Evolutionary conservation across 92 coral and sea anemone genomes (phyloP).

Genomic region (Umimayanthus chanpuru): DNA sequence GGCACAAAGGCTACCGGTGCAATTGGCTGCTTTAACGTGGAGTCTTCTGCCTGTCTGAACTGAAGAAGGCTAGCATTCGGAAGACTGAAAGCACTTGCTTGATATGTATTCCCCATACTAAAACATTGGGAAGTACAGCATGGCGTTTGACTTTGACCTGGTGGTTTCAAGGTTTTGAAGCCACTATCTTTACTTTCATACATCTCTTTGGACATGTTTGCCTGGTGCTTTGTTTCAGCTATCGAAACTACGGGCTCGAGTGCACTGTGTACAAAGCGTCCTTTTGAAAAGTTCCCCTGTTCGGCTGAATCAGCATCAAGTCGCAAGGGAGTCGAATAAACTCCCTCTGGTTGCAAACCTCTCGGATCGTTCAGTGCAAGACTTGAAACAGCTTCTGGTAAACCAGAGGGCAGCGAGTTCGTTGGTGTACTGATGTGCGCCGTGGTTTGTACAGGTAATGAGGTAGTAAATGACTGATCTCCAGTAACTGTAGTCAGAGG

Average conservation of each 20-base stretch:
- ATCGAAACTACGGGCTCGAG: background rate
- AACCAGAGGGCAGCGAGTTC: background rate
- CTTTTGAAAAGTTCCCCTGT: background rate
- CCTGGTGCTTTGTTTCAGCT: conserved; percentile 5
- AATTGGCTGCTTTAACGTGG: conserved; percentile 12
- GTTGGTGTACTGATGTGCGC: background rate
- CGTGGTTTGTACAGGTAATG: background rate
- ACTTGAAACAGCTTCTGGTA: background rate
- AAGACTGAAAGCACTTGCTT: background rate
- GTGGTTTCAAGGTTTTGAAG: background rate
- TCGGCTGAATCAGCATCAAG: background rate
- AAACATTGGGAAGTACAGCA: background rate
- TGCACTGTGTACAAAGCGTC: background rate
- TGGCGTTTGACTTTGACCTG: background rate
- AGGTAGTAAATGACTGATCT: background rate
- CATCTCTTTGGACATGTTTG: background rate
- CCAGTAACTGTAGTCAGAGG: background rate
- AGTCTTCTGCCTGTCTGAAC: conserved; percentile 1
- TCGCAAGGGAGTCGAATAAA: background rate
- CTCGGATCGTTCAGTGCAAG: background rate
- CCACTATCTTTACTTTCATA: background rate
- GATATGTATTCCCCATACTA: background rate
- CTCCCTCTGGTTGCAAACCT: background rate
- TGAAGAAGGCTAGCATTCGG: background rate
- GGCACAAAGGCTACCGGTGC: background rate